Conservation (phyloP, 2,113 vertebrate species). For the Varanus salvator region DNA sequence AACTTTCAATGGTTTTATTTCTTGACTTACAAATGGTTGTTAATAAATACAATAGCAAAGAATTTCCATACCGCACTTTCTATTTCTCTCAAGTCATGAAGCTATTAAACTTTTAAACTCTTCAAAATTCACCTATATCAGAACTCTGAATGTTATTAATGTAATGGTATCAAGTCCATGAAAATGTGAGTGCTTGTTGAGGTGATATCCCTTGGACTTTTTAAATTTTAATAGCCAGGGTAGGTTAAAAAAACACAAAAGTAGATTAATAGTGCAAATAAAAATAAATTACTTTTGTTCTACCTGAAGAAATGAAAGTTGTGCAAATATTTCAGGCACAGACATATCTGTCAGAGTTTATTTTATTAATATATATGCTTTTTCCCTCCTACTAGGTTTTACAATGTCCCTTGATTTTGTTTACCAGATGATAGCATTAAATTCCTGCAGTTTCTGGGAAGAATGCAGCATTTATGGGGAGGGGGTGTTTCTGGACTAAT, state of each 20-base stretch:
- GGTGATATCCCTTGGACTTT: constrained; percentile 56
- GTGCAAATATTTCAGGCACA: not conserved
- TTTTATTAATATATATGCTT: not conserved
- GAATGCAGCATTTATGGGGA: not conserved
- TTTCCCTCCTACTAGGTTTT: not conserved
- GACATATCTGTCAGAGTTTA: constrained; percentile 4
- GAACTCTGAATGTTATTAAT: constrained; percentile 67
- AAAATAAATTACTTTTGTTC: constrained; percentile 45
- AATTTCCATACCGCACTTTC: constrained; percentile 67
- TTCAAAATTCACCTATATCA: constrained; percentile 68
- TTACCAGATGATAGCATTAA: not conserved
- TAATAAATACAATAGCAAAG: constrained; percentile 64
- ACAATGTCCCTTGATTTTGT: not conserved
- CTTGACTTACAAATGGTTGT: constrained; percentile 59
- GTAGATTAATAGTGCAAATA: constrained; percentile 50
- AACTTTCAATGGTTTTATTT: constrained; percentile 60
- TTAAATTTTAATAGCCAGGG: constrained; percentile 71
- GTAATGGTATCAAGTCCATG: constrained; percentile 58
- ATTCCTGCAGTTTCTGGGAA: not conserved
- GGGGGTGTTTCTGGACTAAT: not conserved
- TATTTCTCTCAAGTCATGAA: constrained; percentile 68
- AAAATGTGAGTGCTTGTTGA: constrained; percentile 58
- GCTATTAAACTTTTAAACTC: constrained; percentile 77
- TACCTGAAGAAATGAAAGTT: constrained; percentile 7
- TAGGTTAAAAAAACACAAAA: constrained; percentile 58